Evolutionary conservation across 2,797 vertebrate genomes (phyloP), one percentile per base, ranked within the genome.

Genomic region (Denticeps clupeoides): DNA sequence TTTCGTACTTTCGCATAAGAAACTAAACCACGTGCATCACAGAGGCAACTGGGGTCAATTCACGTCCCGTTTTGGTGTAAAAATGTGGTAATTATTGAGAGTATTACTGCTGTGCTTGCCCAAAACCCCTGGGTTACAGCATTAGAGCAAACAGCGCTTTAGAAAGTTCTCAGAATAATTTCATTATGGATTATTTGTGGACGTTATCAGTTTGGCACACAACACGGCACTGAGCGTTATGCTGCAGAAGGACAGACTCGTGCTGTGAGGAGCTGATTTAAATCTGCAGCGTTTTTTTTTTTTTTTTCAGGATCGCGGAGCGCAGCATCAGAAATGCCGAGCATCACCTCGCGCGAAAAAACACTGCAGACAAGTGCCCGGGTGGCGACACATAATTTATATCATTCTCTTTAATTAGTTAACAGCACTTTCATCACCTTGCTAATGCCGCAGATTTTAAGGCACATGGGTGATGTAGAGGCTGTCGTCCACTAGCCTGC

Each of bases 391-490:
- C 33, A 46, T 48, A 56, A 63, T 51, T 54, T 38, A 63, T 56
- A 48, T 53, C 53, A 12, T 51, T 21, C 35, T 44, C 47, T 40
- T 53, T 59, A 59, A 60, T 60, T 58, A 62, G 47, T 44, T 49
- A 62, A 63, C 59, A 50, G 48, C 53, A 51, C 55, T 58, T 58
- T 61, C 53, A 63, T 58, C 46, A 51, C 45, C 48, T 55, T 22
- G 28, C 48, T 56, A 59, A 53, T 49, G 51, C 51, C 12, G 42
- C 49, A 58, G 44, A 49, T 50, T 25, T 44, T 49, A 43, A 47
- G 56, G 52, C 47, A 41, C 44, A 35, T 23, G 26, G 24, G 8
- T 41, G 16, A 47, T 53, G 55, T 52, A 60, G 47, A 50, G 24
- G 37, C 41, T 52, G 55, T 47, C 56, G 46, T 45, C 40, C 42